A percentile compares a stretch with the other conserved stretches of the same genome.
phyloP scores from a whole-genome alignment of 1,140 invertebrate genomes.

The Eciton burchellii region DNA sequence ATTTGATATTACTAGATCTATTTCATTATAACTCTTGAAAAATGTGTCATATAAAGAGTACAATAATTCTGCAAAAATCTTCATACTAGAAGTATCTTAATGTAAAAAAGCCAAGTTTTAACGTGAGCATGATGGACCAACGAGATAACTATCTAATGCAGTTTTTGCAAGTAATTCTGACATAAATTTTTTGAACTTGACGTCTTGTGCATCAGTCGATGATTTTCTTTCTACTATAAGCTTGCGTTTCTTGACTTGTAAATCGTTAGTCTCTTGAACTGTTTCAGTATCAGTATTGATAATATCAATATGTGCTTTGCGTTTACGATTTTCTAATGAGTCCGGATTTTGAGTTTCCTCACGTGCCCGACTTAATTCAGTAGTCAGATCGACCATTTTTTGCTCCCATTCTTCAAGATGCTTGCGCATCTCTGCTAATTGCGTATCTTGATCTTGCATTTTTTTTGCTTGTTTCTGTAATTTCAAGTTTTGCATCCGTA shows the following conservation, averaged over 20 bases:
- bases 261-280: conserved; percentile 76
- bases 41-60: conserved; percentile 59
- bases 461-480: conserved; percentile 85
- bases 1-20: not conserved
- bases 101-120: conserved; percentile 60
- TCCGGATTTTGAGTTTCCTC: conserved; percentile 82
- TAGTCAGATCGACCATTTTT: conserved; percentile 86
- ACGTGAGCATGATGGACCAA: conserved; percentile 54
- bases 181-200: conserved; percentile 84
- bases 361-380: conserved; percentile 84
- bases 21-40: conserved; percentile 31
- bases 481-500: conserved; percentile 84
- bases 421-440: conserved; percentile 86
- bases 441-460: conserved; percentile 84
- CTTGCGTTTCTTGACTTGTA: conserved; percentile 83
- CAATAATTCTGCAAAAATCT: conserved; percentile 40
- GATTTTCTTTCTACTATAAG: conserved; percentile 83
- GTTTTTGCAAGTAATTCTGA: conserved; percentile 75
- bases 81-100: conserved; percentile 36
- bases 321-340: conserved; percentile 78
- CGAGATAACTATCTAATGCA: conserved; percentile 46
- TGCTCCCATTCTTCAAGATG: conserved; percentile 87
- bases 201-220: conserved; percentile 79
- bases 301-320: conserved; percentile 79
- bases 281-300: conserved; percentile 68